Conservation (phyloP, 2,797 vertebrate species). For the Phoxinus dragarum region DNA sequence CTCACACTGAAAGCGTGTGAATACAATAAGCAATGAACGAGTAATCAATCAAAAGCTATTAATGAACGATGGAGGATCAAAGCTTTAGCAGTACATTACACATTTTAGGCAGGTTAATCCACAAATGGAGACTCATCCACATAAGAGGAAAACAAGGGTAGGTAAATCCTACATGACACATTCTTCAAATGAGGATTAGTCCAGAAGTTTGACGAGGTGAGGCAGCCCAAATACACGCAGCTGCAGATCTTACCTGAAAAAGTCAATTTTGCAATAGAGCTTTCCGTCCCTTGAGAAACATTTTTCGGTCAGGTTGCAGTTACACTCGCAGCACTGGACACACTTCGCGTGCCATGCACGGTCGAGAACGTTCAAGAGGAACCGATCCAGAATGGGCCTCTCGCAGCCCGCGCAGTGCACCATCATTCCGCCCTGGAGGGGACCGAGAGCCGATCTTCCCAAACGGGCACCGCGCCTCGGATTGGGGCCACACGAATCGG, state of each 20-base stretch:
- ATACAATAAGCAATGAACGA: conserved; percentile 15
- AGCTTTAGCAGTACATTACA: conserved; percentile 45
- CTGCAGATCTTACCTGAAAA: conserved; percentile 88
- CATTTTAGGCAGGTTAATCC: conserved; percentile 53
- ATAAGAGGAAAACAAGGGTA: conserved; percentile 43
- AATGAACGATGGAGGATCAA: conserved; percentile 47
- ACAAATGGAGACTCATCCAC: conserved; percentile 49
- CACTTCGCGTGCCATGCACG: conserved; percentile 97
- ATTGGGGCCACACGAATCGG: conserved; percentile 73
- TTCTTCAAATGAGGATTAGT: conserved; percentile 50
- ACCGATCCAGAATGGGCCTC: conserved; percentile 97
- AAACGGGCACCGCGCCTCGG: conserved; percentile 77
- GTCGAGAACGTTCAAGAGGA: conserved; percentile 97
- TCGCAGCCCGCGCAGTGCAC: conserved; percentile 98
- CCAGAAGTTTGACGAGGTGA: conserved; percentile 47
- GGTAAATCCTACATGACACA: conserved; percentile 53
- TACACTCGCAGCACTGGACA: conserved; percentile 98
- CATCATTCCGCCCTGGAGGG: conserved; percentile 84
- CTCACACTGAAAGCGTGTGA: conserved; percentile 17
- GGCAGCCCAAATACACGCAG: conserved; percentile 3
- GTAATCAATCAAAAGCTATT: conserved; percentile 52
- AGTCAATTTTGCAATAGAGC: conserved; percentile 98
- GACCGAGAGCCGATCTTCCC: conserved; percentile 76
- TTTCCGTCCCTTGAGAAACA: conserved; percentile 97
- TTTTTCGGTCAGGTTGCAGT: conserved; percentile 95